Evolutionary conservation across 2,888 invertebrate species (phyloP).

Genomic region (Agrotis exclamationis): DNA sequence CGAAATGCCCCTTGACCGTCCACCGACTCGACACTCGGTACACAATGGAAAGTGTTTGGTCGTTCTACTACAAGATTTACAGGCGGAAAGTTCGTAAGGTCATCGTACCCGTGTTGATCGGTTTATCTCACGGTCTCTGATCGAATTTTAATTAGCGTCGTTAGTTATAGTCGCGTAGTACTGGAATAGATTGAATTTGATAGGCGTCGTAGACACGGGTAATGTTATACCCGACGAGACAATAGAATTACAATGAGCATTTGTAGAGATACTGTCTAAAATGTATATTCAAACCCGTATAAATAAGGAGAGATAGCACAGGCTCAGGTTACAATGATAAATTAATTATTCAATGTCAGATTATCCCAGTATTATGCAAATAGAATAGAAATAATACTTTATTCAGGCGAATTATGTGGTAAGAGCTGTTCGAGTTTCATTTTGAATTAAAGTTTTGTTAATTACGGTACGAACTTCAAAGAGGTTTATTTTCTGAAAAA

Average conservation of each 20-base stretch:
- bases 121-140: constrained; percentile 39
- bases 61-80: constrained; percentile 67
- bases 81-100: constrained; percentile 67
- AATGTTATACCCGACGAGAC: constrained; percentile 1
- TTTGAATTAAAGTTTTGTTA: not conserved
- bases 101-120: constrained; percentile 56
- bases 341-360: constrained; percentile 1
- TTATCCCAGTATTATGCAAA: not conserved
- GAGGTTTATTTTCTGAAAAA: constrained; percentile 1
- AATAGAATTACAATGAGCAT: constrained; percentile 22
- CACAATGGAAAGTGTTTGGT: constrained; percentile 59
- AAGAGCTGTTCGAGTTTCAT: not conserved
- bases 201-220: constrained; percentile 8
- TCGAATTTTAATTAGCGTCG: constrained; percentile 58
- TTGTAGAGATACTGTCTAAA: constrained; percentile 5
- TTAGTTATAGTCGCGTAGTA: constrained; percentile 23
- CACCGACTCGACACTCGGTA: constrained; percentile 48
- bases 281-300: constrained; percentile 1
- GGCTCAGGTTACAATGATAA: constrained; percentile 2
- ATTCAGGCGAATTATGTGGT: not conserved
- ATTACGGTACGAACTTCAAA: not conserved
- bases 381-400: not conserved
- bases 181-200: constrained; percentile 37
- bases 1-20: constrained; percentile 50
- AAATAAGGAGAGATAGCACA: not conserved